Percentiles rank a stretch among this genome's conserved stretches.
Evolutionary conservation across 2,888 invertebrate species (phyloP).

Genomic region (Hoplodrina blanda): DNA sequence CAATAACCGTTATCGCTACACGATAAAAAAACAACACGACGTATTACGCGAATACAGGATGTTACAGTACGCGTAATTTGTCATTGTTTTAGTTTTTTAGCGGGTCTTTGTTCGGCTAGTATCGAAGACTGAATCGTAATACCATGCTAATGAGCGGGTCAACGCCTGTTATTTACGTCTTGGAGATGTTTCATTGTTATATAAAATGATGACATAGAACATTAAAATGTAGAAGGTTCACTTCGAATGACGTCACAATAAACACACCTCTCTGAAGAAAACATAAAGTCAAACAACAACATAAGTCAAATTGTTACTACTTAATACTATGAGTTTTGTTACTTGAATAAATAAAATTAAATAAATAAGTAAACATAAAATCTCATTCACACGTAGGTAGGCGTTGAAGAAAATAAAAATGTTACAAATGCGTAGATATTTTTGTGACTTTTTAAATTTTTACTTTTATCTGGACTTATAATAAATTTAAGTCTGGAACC

Average conservation of each 20-base stretch:
- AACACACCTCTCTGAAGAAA: too few species aligned
- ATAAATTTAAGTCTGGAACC: too few species aligned
- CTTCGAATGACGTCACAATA: background rate
- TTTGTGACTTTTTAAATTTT: too few species aligned
- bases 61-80: conserved; percentile 67
- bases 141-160: conserved; percentile 75
- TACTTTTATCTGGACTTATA: too few species aligned
- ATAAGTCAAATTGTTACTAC: too few species aligned
- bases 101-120: conserved; percentile 69
- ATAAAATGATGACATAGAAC: conserved; percentile 45
- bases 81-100: conserved; percentile 76
- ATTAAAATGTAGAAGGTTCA: conserved; percentile 13
- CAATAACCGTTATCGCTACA: conserved; percentile 13
- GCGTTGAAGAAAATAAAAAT: too few species aligned
- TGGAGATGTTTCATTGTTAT: conserved; percentile 64
- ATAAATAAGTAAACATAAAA: too few species aligned
- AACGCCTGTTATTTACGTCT: conserved; percentile 66
- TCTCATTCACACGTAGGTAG: too few species aligned
- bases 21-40: conserved; percentile 40
- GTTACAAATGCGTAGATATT: too few species aligned
- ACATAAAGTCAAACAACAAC: too few species aligned
- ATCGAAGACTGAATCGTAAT: conserved; percentile 69
- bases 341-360: too few species aligned
- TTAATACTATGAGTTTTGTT: too few species aligned
- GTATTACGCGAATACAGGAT: conserved; percentile 63